Base-by-base conservation (phyloP, 2,797 vertebrate genomes). In the Siniperca undulata region DNA sequence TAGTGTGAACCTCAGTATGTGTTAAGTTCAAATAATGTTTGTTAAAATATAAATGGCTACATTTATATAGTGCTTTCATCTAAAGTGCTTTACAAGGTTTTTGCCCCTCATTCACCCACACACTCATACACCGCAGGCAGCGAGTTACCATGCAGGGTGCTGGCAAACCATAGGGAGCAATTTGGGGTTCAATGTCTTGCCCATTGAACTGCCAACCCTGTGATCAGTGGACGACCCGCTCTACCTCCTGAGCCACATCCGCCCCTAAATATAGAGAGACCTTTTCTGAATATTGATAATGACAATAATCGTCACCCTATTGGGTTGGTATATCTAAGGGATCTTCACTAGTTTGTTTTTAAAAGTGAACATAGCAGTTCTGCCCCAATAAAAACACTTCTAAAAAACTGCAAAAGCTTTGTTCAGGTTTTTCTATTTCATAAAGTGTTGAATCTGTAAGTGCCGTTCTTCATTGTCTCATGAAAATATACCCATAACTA, bases 401-500 rank as follows among this genome's bases (percentile, higher is more conserved):
- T 34, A n/a, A 62, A 50, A 42, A 24, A 0, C 1, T 34, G 27
- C 1, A 30, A 55, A 56, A n/a, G 20, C 34, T 60, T 66, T 40
- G 3, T 50, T 38, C 7, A 56, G 27, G 38, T 36, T 42, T 56
- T n/a, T 10, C 9, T 9, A 17, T 65, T 70, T 58, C 2, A 13
- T 50, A 3, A 34, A 46, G 16, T 55, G 13, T n/a, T 36, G 13
- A 70, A 50, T 48, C 14, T 46, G 10, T 52, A 56, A 59, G 56
- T 64, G 36, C 20, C 50, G 68, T 66, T 77, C 34, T 69, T 74
- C 19, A 59, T 66, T 62, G 61, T 67, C 56, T 81, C 22, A 24
- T n/a, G 24, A 71, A 64, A 79, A 74, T 53, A 71, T 61, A 69
- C 27, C 24, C 10, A 50, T 65, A 70, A 84, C 74, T 70, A 68